Base-by-base conservation (phyloP, 2,113 vertebrate species). In the Ranitomeya imitator region DNA sequence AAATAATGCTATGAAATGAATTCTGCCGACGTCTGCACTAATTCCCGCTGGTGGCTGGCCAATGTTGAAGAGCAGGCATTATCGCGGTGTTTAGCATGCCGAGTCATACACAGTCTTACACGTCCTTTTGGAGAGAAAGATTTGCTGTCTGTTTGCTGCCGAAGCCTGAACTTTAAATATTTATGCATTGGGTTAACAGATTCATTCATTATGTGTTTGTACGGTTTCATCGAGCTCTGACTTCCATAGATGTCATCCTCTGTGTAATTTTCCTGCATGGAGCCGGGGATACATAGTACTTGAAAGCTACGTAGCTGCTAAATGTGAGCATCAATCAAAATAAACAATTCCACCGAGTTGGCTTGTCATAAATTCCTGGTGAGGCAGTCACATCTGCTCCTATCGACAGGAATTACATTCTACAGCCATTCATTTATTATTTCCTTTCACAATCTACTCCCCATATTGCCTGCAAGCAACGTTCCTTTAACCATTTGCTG, bases 221-320 rank as follows among this genome's bases (percentile, higher is more conserved):
- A 89, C 5, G 88, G 0, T 6, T 92, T 91, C 90, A 87, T 82
- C 73, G 83, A 71, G 69, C 89, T 86, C 0, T 86, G 88, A 83
- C 90, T 91, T 91, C 90, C 92, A 92, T 21, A 91, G 92, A 91
- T 93, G 90, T 93, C 90, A 90, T 90, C 91, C 88, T 91, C 80
- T 1, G 0, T 92, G 90, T 91, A 91, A 91, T 92, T 92, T 90
- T 86, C 81, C 88, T 84, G 89, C 90, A 90, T 91, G 78, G 89
- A 90, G 89, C 85, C 89, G 89, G 85, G 88, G 90, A 84, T 84
- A 71, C 89, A 84, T 45, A 87, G 60, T 77, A 90, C 89, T 91
- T 92, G 89, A 91, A 89, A 92, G 85, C 89, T 91, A 89, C 3
- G 0, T 74, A 19, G 5, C 37, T 87, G 80, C 83, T 92, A 88